phyloP scores from a whole-genome alignment of 2,797 vertebrate genomes.

The Cossypha polioptera region DNA sequence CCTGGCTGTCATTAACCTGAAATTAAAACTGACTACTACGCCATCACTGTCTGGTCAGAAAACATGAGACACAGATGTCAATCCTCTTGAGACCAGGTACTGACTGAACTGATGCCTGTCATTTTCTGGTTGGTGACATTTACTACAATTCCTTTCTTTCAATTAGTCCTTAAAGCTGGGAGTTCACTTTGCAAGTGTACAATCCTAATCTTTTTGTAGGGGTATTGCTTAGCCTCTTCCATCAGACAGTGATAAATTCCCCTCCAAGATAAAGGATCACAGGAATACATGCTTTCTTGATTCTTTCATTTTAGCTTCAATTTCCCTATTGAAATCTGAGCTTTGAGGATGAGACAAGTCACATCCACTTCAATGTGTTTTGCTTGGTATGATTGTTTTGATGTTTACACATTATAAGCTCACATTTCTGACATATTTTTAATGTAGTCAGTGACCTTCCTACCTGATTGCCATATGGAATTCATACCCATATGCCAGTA shows the following conservation, averaged over 20 bases:
- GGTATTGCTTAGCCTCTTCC: not conserved
- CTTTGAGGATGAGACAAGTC: not conserved
- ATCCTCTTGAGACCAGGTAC: not conserved
- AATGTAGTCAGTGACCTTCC: not conserved
- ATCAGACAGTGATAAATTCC: not conserved
- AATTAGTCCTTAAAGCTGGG: not conserved
- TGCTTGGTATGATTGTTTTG: not conserved
- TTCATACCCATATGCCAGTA: not conserved
- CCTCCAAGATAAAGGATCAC: not conserved
- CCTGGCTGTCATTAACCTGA: not conserved
- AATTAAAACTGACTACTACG: not conserved
- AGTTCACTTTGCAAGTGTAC: not conserved
- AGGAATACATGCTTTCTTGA: not conserved
- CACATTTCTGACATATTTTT: not conserved
- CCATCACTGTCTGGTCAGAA: not conserved
- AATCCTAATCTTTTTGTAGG: not conserved
- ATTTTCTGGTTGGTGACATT: not conserved
- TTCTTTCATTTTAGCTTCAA: slow-evolving; percentile 1
- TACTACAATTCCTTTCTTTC: not conserved
- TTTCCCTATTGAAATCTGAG: slow-evolving; percentile 42
- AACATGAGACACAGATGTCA: not conserved
- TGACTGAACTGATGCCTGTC: not conserved
- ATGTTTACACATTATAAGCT: not conserved
- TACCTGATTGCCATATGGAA: not conserved
- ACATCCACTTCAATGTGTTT: not conserved